These are phyloP conservation scores for Amphipoea lucens DNA, from an alignment of 2,888 invertebrate genomes.

Conservation along the genomic window DNA sequence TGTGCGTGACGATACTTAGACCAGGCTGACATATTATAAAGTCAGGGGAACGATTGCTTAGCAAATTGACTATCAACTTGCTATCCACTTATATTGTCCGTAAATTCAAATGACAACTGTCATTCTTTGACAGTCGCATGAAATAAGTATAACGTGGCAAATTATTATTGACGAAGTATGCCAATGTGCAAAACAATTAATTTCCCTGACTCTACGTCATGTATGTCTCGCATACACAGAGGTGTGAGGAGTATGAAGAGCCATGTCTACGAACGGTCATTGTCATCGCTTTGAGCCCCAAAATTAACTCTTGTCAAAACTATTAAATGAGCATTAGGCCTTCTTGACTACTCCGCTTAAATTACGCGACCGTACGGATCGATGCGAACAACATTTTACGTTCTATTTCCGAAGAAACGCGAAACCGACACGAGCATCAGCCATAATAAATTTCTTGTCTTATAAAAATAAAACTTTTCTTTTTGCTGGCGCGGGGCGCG, in stretches of 20 bases:
- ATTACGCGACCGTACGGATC: slow-evolving; percentile 72
- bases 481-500: slow-evolving; percentile 81
- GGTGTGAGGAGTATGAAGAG: neutral
- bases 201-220: neutral
- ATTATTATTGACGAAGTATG: neutral
- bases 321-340: slow-evolving; percentile 50
- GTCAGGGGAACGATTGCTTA: neutral
- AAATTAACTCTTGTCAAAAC: slow-evolving; percentile 9
- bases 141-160: neutral
- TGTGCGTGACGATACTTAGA: neutral
- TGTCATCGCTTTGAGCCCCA: neutral
- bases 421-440: slow-evolving; percentile 88
- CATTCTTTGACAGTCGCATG: neutral
- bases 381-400: slow-evolving; percentile 81
- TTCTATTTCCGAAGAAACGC: slow-evolving; percentile 88
- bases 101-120: neutral
- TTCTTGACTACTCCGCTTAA: slow-evolving; percentile 53
- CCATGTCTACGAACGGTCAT: neutral
- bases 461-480: slow-evolving; percentile 90
- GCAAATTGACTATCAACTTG: neutral
- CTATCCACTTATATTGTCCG: neutral
- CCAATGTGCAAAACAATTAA: neutral
- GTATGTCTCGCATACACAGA: neutral
- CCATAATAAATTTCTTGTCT: slow-evolving; percentile 90
- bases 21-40: neutral